Conservation (phyloP, 2,113 vertebrate genomes). For the Puma concolor region DNA sequence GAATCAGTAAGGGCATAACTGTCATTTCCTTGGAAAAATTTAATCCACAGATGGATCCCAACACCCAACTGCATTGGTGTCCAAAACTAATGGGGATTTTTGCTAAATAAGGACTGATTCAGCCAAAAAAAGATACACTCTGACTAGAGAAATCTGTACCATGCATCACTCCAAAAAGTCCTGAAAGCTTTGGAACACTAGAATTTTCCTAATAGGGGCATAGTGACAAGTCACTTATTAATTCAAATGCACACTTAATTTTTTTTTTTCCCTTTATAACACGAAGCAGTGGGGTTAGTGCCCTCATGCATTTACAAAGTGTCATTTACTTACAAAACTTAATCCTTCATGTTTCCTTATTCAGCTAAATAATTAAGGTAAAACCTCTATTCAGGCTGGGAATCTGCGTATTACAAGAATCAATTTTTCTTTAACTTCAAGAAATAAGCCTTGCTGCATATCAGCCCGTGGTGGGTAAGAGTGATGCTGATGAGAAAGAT, state of each 20-base stretch:
- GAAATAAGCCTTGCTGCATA: neutral
- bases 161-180: neutral
- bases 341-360: neutral
- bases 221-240: constrained; percentile 10
- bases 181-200: neutral
- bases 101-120: constrained; percentile 72
- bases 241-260: constrained; percentile 26
- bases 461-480: neutral
- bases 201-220: constrained; percentile 25
- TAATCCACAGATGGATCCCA: constrained; percentile 63
- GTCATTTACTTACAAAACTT: neutral
- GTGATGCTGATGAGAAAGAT: neutral
- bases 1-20: constrained; percentile 35
- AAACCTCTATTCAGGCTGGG: neutral
- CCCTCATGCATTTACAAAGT: neutral
- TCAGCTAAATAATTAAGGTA: neutral
- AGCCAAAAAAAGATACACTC: constrained; percentile 50
- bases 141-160: constrained; percentile 54
- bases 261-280: neutral
- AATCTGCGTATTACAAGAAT: neutral
- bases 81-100: constrained; percentile 62
- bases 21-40: constrained; percentile 77
- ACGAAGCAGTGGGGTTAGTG: neutral
- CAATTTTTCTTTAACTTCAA: neutral
- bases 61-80: neutral